phyloP scores from a whole-genome alignment of 2,888 invertebrate genomes.

The Drosophila multiciliata region DNA sequence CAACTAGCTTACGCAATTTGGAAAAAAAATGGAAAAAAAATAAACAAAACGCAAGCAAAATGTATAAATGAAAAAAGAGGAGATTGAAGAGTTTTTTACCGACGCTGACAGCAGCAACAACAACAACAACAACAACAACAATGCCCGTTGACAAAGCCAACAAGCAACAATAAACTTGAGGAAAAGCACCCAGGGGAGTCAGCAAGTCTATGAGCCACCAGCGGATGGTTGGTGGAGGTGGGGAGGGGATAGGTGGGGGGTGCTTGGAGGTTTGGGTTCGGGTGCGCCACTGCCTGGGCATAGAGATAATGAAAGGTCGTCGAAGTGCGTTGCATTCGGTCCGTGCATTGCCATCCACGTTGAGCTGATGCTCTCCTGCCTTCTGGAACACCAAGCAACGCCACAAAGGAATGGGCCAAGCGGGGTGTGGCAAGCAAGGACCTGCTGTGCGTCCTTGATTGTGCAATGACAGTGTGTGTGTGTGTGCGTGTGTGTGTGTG shows the following conservation, averaged over 20 bases:
- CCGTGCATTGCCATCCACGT: conserved; percentile 47
- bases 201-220: background rate
- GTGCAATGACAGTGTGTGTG: conserved; percentile 3
- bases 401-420: background rate
- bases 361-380: conserved; percentile 42
- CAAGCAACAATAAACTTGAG: conserved; percentile 64
- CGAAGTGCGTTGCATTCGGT: conserved; percentile 69
- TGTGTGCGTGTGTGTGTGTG: background rate
- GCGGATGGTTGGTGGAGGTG: background rate
- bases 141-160: conserved; percentile 64
- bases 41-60: conserved; percentile 30
- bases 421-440: background rate
- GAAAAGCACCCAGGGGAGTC: conserved; percentile 52
- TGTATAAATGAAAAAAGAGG: conserved; percentile 9
- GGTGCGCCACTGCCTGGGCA: conserved; percentile 1
- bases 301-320: conserved; percentile 81
- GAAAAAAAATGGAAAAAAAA: conserved; percentile 32
- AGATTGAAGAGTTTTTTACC: conserved; percentile 56
- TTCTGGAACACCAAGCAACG: background rate
- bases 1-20: conserved; percentile 78
- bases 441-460: conserved; percentile 5
- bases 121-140: conserved; percentile 29
- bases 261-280: background rate
- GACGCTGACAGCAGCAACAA: conserved; percentile 37
- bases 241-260: background rate